Evolutionary conservation across 2,113 vertebrate species (phyloP), one percentile per base, ranked within the genome.

Genomic region (Meles meles): DNA sequence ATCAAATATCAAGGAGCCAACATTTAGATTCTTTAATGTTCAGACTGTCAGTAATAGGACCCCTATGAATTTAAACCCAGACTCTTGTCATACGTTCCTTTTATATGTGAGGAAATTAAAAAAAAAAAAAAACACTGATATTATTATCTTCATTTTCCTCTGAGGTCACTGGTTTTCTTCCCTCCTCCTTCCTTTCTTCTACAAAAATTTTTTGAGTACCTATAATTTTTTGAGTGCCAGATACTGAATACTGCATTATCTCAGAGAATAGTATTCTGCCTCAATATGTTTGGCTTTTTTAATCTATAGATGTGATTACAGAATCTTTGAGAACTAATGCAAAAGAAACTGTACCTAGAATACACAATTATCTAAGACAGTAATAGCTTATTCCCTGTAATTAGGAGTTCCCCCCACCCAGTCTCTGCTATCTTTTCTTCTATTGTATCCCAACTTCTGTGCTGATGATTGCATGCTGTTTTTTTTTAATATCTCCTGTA

Each of bases 1-100:
- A 93, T 94, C 92, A 97, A 98, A 97, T 96, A 98, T 84, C 94
- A 97, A 97, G 65, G 52, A 88, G 42, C 14, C 88, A 93, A 72
- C 87, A 80, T 90, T 96, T 90, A 98, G 90, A 94, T 69, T 90
- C 65, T 49, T 69, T 82, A 90, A 81, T 61, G 80, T 96, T 94
- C 92, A 95, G 39, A 67, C 79, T 96, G 87, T 90, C 65, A 93
- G 63, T 74, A 86, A 95, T 17, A 79, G 8, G 80, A 94, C 47
- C 52, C 85, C 65, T 49, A 42, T 49, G 37, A 88, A 91, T 87
- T 96, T 83, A 93, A 97, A 71, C 61, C 25, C 72, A 92, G 63
- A 77, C 20, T 82, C 57, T 59, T 87, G 52, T 90, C 27, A 69
- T 18, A 82, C 5, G 57, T 74, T 37, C 65, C 11, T 95, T 65